Conservation (phyloP, 2,797 vertebrate genomes). For the Chelon labrosus region DNA sequence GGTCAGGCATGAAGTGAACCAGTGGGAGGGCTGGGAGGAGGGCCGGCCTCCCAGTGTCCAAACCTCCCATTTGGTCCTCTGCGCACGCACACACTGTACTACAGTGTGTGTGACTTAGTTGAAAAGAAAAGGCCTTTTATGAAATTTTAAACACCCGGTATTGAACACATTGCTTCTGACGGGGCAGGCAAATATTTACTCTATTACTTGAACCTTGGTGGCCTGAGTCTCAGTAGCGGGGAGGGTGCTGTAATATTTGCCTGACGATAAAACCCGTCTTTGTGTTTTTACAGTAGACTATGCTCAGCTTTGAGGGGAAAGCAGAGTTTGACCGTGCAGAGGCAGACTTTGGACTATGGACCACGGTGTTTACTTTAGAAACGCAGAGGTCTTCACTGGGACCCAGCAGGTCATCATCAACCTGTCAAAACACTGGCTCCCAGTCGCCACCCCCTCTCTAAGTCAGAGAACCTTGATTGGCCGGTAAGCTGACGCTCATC, state of each 20-base stretch:
- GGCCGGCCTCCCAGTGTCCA: slow-evolving; percentile 34
- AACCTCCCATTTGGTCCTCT: slow-evolving; percentile 23
- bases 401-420: slow-evolving; percentile 63
- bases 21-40: slow-evolving; percentile 42
- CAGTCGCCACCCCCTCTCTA: slow-evolving; percentile 22
- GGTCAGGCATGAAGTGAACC: slow-evolving; percentile 79
- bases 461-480: slow-evolving; percentile 42
- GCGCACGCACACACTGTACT: slow-evolving; percentile 17
- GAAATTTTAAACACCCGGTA: slow-evolving; percentile 34
- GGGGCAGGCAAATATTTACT: slow-evolving; percentile 78
- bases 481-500: slow-evolving; percentile 35
- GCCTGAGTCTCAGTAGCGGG: slow-evolving; percentile 43
- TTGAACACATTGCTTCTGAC: slow-evolving; percentile 53
- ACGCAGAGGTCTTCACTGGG: slow-evolving; percentile 58
- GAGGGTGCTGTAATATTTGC: slow-evolving; percentile 69
- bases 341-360: slow-evolving; percentile 66
- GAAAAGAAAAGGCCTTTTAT: slow-evolving; percentile 40
- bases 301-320: slow-evolving; percentile 23
- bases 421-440: slow-evolving; percentile 70
- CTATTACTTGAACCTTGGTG: slow-evolving; percentile 72
- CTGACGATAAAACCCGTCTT: slow-evolving; percentile 68
- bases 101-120: slow-evolving; percentile 5
- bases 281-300: slow-evolving; percentile 59
- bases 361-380: slow-evolving; percentile 68
- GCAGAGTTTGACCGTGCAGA: slow-evolving; percentile 37